Base-by-base conservation (phyloP, 2,888 invertebrate species). In the Nephrotoma flavescens region DNA sequence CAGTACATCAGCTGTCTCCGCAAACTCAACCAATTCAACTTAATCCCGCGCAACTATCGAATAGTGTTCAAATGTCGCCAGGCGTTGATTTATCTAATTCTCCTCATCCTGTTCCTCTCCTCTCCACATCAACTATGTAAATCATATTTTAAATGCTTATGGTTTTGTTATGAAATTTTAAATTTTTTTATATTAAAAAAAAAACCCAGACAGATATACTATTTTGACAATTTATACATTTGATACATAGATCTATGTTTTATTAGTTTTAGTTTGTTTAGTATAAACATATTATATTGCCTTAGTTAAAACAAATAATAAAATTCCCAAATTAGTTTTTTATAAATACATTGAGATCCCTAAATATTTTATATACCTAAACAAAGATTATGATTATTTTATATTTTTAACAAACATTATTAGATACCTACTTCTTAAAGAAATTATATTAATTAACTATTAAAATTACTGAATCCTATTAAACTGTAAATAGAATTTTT, bases 1-100 rank as follows among this genome's bases (percentile, higher is more conserved):
- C 41, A 41, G 86, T 90, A 90, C 41, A 90, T 91, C 52, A 86
- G 7, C 6, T 31, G 9, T n/a, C 57, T 0, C 84, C 52, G 84
- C 47, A 86, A 44, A 15, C 41, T 11, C 84, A 87, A 12, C 57
- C 86, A 11, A 84, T 84, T 2, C 85, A 86, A 42, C 57, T 31
- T 71, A 19, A 71, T 71, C 71, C 71, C 31, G 31, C 11, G 31
- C 71, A 71, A 9, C 71, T 19, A 31, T 31, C 71, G 71, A 71
- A 71, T 31, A 71, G 71, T 71, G 31, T 71, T 6, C 71, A 71
- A 11, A 71, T 71, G 9, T 71, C 71, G 31, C 71, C 71, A 9
- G 71, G 71, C 3, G 71, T 71, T 11, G 71, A 71, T 71, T 71
- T 71, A 71, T 31, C 71, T 6, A 71, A 31, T 71, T 71, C 71